These are phyloP conservation scores for Diadophis punctatus DNA, from an alignment of 2,113 vertebrate species.

Conservation along the genomic window DNA sequence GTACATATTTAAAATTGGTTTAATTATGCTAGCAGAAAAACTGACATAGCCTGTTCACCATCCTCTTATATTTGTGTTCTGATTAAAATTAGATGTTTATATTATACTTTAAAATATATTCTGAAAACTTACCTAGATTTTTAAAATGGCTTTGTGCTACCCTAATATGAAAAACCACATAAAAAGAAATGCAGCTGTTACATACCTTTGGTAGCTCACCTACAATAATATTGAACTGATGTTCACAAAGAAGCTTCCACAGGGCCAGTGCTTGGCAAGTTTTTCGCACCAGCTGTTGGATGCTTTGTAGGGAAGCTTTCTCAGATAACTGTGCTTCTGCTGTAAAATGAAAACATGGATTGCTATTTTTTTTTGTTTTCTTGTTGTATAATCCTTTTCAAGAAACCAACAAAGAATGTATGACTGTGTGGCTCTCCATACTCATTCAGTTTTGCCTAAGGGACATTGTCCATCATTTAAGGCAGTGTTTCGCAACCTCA, in stretches of 20 bases:
- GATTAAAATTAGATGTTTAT: not conserved
- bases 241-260: constrained; percentile 95
- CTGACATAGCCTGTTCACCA: not conserved
- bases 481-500: not conserved
- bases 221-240: constrained; percentile 89
- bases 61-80: not conserved
- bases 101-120: not conserved
- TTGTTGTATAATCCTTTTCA: not conserved
- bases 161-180: not conserved
- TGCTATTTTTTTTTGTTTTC: not conserved
- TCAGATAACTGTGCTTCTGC: constrained; percentile 92
- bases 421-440: no score
- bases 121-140: not conserved
- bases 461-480: not conserved
- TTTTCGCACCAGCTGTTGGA: constrained; percentile 89
- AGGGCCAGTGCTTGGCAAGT: constrained; percentile 92
- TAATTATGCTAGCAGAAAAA: not conserved
- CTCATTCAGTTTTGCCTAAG: not conserved
- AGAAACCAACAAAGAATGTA: not conserved
- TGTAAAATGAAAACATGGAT: constrained; percentile 49
- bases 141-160: not conserved
- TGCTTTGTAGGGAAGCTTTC: constrained; percentile 89
- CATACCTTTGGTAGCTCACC: constrained; percentile 91
- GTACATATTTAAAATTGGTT: not conserved
- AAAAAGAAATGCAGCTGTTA: not conserved